Conservation (phyloP, 1,140 invertebrate species). For the Calycopis cecrops region DNA sequence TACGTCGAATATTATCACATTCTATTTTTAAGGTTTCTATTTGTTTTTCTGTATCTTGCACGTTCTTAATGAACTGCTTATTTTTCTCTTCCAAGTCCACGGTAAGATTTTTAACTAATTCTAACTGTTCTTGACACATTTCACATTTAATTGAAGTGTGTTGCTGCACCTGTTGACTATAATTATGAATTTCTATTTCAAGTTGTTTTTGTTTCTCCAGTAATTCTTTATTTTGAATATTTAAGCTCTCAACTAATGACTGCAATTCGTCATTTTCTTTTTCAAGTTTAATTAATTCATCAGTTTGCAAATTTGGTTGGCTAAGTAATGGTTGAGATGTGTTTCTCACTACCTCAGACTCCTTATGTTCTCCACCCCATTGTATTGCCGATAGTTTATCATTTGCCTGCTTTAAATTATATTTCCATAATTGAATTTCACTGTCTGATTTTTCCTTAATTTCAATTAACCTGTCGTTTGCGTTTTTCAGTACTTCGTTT, state of each 20-base stretch:
- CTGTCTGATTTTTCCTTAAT: constrained; percentile 87
- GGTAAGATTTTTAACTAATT: constrained; percentile 26
- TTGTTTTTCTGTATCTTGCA: constrained; percentile 36
- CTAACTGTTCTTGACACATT: constrained; percentile 25
- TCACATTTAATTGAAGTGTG: constrained; percentile 25
- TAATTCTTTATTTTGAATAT: constrained; percentile 45
- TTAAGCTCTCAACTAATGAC: constrained; percentile 74
- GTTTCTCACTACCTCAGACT: constrained; percentile 17
- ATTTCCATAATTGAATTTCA: constrained; percentile 81
- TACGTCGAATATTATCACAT: constrained; percentile 24
- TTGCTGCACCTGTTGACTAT: constrained; percentile 22
- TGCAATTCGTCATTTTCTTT: constrained; percentile 85
- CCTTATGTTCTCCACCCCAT: constrained; percentile 69
- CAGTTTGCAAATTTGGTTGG: constrained; percentile 39
- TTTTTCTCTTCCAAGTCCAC: constrained; percentile 37
- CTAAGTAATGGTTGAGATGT: constrained; percentile 18
- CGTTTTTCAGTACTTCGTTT: constrained; percentile 83
- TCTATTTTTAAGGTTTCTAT: constrained; percentile 28
- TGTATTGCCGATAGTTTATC: constrained; percentile 78
- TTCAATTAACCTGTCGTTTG: constrained; percentile 86
- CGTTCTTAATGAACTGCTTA: constrained; percentile 44
- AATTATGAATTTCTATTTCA: constrained; percentile 21
- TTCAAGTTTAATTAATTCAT: constrained; percentile 77
- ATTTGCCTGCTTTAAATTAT: constrained; percentile 79
- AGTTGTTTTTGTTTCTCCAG: constrained; percentile 22